Evolutionary conservation across 2,888 invertebrate genomes (phyloP), one percentile per base, ranked within the genome.

Genomic region (Xestia c-nigrum): DNA sequence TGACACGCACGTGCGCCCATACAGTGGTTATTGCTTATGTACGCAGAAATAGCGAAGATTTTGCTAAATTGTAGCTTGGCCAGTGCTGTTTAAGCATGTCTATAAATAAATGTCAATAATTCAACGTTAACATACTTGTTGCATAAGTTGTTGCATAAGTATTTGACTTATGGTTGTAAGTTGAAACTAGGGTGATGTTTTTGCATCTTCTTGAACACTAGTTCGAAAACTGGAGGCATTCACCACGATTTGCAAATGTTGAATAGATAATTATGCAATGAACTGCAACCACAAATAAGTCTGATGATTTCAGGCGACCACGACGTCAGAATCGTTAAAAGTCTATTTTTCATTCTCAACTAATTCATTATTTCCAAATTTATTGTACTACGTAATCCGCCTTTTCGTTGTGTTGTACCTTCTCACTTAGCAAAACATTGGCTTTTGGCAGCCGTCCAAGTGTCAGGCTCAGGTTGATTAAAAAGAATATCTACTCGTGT

Each of bases 1-100:
- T 88, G 90, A 89, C 93, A 90, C 91, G 90, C 91, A 91, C 89
- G 85, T 90, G 90, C 85, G 83, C 61, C 63, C 66, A 78, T 83
- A 85, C 80, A 79, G 76, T 85, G 72, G 81, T 84, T 85, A 88
- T 83, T 84, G 80, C 76, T 79, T 81, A 78, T 77, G 80, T 87
- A 78, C 78, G 72, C 79, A 81, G 82, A 79, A 85, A 83, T 81
- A 80, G 72, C 76, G 73, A 77, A 80, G 87, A 81, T 83, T 83
- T 81, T 69, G 80, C 78, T 82, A 78, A 74, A 79, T 80, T 80
- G 77, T 83, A 69, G 64, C 69, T 74, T 75, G 74, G 68, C 71
- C 79, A 77, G 81, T 84, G 73, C 74, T 81, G 61, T 14, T 74
- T 76, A 75, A 76, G 72, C 77, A 76, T 68, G 43, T 55, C 67